Conservation (phyloP, 2,797 vertebrate genomes). For the Hoplostethus atlanticus region DNA sequence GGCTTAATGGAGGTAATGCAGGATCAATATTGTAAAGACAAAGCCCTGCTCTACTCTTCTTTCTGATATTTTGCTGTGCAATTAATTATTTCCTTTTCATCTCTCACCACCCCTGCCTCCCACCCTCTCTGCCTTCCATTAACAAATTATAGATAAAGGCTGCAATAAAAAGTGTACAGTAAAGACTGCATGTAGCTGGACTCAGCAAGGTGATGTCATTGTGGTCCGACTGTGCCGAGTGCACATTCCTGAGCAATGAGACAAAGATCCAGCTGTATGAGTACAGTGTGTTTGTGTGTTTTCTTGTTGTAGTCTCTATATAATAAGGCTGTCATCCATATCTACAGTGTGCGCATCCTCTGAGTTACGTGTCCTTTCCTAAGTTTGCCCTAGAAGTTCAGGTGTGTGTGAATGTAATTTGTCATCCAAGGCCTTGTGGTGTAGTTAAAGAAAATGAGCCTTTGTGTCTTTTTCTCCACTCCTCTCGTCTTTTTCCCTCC, state of each 20-base stretch:
- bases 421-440: constrained; percentile 10
- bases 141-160: constrained; percentile 36
- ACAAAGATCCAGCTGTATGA: constrained; percentile 64
- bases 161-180: constrained; percentile 37
- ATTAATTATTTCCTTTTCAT: constrained; percentile 39
- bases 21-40: constrained; percentile 38
- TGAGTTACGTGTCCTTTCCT: constrained; percentile 1
- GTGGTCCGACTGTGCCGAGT: constrained; percentile 71
- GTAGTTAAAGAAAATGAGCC: constrained; percentile 44
- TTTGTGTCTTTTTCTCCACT: constrained; percentile 39
- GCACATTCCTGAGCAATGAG: constrained; percentile 83
- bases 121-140: constrained; percentile 17
- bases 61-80: constrained; percentile 20
- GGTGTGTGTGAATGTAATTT: constrained; percentile 29
- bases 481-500: constrained; percentile 59
- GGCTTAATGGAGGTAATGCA: constrained; percentile 53
- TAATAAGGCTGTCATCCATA: background rate
- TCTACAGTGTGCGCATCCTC: constrained; percentile 13
- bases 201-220: constrained; percentile 83
- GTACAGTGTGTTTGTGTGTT: constrained; percentile 49
- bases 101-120: constrained; percentile 4
- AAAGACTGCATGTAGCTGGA: constrained; percentile 48
- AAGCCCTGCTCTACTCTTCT: background rate
- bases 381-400: constrained; percentile 16
- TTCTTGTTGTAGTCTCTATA: constrained; percentile 10